Base-by-base conservation (phyloP, 1,140 invertebrate species). In the Steinernema khuongi region DNA sequence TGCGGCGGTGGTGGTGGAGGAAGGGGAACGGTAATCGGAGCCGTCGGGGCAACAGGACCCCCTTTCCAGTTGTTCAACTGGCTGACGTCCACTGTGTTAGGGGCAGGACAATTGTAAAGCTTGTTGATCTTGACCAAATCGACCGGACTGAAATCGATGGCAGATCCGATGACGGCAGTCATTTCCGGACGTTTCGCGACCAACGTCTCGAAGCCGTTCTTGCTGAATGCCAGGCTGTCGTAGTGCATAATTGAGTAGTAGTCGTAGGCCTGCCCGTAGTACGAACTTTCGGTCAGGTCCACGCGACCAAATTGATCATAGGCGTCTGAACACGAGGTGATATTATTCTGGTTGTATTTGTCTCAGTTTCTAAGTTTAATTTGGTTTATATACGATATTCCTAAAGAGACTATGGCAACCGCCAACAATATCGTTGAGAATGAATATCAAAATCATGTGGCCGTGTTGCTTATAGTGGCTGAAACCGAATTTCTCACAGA, bases 201-300 rank as follows among this genome's bases (percentile, higher is more conserved):
- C 33, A 84, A 68, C 1, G 83, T 84, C 67, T 85, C 84, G 36
- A 78, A 74, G 17, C 83, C 83, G 44, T 84, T 84, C 72, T 83
- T 84, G 32, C 74, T 80, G 72, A 82, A 82, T 1, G 81, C 81
- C 70, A 84, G 71, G 22, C 71, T 75, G 67, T 83, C 81, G 67
- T 83, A 83, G 68, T 83, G 81, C 78, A 78, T 68, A 4, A 74
- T 32, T 14, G 73, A 36, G 71, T 74, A 74, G 33, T 50, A 75
- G 29, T 74, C 50, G 66, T 68, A 73, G 4, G 60, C 60, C 74
- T 85, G 79, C 1, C 81, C 84, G 43, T 85, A 85, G 73, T 85
- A 84, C 4, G 73, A 79, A 36, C 72, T 81, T 66, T 82, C 81
- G 1, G 75, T 72, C 22, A 85, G 67, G 76, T 82, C 81, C n/a